These are phyloP conservation scores for Graptemys geographica DNA, from an alignment of 2,797 vertebrate genomes.

Conservation along the genomic window DNA sequence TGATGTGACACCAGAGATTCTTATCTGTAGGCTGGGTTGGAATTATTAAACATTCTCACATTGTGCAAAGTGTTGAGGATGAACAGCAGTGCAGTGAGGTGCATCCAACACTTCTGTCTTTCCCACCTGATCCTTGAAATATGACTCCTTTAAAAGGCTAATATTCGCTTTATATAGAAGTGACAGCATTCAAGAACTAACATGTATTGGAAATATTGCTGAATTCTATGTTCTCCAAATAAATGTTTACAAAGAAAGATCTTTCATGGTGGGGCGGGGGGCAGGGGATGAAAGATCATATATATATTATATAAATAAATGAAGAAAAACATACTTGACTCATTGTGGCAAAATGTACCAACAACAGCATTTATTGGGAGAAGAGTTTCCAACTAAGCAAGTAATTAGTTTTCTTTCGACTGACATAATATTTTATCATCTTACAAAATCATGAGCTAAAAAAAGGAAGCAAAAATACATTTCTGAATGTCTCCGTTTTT, in stretches of 20 bases:
- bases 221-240: constrained; percentile 53
- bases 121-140: constrained; percentile 85
- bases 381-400: constrained; percentile 50
- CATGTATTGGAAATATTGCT: constrained; percentile 73
- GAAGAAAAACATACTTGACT: constrained; percentile 7
- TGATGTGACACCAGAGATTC: constrained; percentile 85
- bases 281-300: background rate
- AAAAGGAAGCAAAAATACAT: background rate
- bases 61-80: constrained; percentile 85
- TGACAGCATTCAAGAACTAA: constrained; percentile 77
- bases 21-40: constrained; percentile 83
- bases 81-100: constrained; percentile 85
- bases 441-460: constrained; percentile 47
- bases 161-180: constrained; percentile 80
- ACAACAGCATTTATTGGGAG: constrained; percentile 34
- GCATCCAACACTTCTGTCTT: constrained; percentile 84
- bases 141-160: constrained; percentile 81
- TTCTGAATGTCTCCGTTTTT: constrained; percentile 23
- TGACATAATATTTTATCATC: constrained; percentile 44
- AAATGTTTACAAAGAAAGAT: constrained; percentile 48
- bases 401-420: constrained; percentile 23
- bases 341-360: constrained; percentile 62
- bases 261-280: background rate
- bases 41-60: constrained; percentile 89
- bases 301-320: constrained; percentile 24